These are phyloP conservation scores for Listrodromus nycthemerus DNA, from an alignment of 2,888 invertebrate genomes.

Conservation along the genomic window DNA sequence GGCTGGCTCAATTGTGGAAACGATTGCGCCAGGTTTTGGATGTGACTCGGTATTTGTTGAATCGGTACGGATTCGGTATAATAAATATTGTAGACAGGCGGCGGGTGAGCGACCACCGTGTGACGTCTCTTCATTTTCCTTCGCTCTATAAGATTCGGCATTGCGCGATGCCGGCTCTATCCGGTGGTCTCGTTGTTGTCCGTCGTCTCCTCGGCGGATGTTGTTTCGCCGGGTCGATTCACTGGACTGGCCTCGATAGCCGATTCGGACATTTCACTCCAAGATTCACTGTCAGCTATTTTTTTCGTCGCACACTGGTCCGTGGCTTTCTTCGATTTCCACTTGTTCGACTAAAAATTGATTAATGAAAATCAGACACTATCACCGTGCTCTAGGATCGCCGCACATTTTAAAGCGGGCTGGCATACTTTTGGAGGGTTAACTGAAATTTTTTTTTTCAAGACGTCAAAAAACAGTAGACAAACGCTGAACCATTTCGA, in stretches of 20 bases:
- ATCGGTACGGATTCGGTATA: slow-evolving; percentile 62
- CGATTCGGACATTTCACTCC: slow-evolving; percentile 65
- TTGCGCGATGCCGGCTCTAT: slow-evolving; percentile 49
- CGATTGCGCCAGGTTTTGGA: slow-evolving; percentile 56
- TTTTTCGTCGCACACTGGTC: slow-evolving; percentile 18
- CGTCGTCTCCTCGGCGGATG: slow-evolving; percentile 69
- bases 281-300: slow-evolving; percentile 55
- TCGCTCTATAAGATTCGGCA: slow-evolving; percentile 68
- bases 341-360: slow-evolving; percentile 48
- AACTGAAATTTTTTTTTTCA: slow-evolving; percentile 61
- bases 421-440: slow-evolving; percentile 51
- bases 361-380: not conserved
- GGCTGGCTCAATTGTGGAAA: slow-evolving; percentile 57
- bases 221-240: slow-evolving; percentile 51
- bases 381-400: not conserved
- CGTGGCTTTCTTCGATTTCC: slow-evolving; percentile 24
- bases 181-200: slow-evolving; percentile 71
- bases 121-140: slow-evolving; percentile 67
- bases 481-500: slow-evolving; percentile 15
- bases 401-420: slow-evolving; percentile 43
- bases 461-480: slow-evolving; percentile 59
- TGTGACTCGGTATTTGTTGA: slow-evolving; percentile 54
- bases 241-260: slow-evolving; percentile 41
- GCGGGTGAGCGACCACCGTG: slow-evolving; percentile 22
- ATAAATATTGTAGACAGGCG: slow-evolving; percentile 69